Conservation (phyloP, 1,140 invertebrate species). For the Eupeodes corollae region DNA sequence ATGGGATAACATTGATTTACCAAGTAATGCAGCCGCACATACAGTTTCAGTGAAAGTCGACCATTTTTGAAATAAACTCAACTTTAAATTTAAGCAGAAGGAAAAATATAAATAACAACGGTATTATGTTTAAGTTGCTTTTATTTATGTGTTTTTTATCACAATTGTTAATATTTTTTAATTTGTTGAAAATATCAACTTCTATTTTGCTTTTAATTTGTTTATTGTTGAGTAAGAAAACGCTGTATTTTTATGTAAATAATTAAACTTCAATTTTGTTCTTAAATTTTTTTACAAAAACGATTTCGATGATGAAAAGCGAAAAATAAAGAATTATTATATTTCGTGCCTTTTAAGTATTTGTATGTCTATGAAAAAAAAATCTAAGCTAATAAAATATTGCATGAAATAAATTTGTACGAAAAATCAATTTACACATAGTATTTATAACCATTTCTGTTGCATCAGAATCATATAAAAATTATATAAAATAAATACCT, state of each 20-base stretch:
- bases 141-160: neutral
- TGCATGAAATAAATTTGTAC: neutral
- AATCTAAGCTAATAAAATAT: neutral
- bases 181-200: no score
- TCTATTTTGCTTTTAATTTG: no score
- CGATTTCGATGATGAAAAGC: neutral
- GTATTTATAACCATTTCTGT: no score
- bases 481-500: neutral
- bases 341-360: no score
- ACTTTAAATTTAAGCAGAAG: neutral
- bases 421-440: no score
- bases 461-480: neutral
- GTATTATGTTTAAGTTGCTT: neutral
- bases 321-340: no score
- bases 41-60: slow-evolving; percentile 80
- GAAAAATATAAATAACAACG: no score
- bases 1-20: slow-evolving; percentile 64
- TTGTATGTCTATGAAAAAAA: neutral
- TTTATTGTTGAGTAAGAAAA: no score
- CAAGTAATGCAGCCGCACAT: slow-evolving; percentile 65
- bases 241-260: no score
- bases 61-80: slow-evolving; percentile 55
- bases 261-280: no score
- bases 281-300: no score
- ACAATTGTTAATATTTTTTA: no score